Percentiles rank a stretch among this genome's conserved stretches.
These are phyloP conservation scores for Xylota segnis DNA, from an alignment of 2,888 invertebrate species.

Conservation along the genomic window DNA sequence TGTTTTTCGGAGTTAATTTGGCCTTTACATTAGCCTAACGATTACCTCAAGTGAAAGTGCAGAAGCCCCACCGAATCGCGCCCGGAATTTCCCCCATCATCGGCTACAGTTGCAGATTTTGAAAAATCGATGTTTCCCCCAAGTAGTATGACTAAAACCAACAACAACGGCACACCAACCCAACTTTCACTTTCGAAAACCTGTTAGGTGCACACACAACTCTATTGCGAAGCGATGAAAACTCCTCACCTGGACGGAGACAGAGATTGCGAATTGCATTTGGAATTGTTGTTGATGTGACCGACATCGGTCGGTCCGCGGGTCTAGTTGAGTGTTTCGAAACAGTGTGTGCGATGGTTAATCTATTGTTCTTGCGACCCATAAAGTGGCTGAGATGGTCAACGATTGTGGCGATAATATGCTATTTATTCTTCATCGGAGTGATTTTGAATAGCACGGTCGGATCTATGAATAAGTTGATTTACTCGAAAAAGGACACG, in stretches of 20 bases:
- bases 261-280: constrained; percentile 51
- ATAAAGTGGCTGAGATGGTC: constrained; percentile 85
- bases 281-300: constrained; percentile 68
- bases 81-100: not conserved
- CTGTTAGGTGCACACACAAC: constrained; percentile 61
- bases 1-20: not conserved
- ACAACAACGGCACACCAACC: constrained; percentile 49
- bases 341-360: constrained; percentile 55
- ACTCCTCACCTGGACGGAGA: constrained; percentile 37
- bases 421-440: constrained; percentile 86
- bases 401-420: constrained; percentile 85
- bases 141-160: constrained; percentile 26
- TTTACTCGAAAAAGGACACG: constrained; percentile 60
- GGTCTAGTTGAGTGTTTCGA: constrained; percentile 30
- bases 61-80: not conserved
- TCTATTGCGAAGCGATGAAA: constrained; percentile 58
- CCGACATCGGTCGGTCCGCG: constrained; percentile 54
- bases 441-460: constrained; percentile 85
- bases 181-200: constrained; percentile 75
- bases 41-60: not conserved
- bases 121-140: constrained; percentile 70
- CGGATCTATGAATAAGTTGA: constrained; percentile 66
- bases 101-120: constrained; percentile 45
- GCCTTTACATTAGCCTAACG: not conserved
- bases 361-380: constrained; percentile 54